These are phyloP conservation scores for Gymnogyps californianus DNA, from an alignment of 2,113 vertebrate genomes.

Conservation along the genomic window DNA sequence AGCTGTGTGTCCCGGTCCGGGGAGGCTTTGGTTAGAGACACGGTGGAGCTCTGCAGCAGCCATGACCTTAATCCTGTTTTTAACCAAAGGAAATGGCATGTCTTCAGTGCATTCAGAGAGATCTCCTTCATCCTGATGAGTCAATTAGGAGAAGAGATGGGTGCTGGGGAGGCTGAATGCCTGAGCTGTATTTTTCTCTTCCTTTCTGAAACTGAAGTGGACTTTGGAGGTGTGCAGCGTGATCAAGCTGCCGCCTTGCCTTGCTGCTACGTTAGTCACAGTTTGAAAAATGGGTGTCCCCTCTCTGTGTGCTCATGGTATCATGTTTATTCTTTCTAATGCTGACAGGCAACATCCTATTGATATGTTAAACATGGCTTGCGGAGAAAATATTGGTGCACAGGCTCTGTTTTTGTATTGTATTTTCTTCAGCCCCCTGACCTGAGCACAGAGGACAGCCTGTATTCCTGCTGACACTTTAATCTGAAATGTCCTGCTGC, in stretches of 20 bases:
- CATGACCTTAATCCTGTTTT: neutral
- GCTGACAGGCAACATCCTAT: neutral
- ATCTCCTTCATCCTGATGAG: neutral
- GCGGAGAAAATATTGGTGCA: neutral
- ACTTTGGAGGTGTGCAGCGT: neutral
- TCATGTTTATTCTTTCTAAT: fast-evolving
- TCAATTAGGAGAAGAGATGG: neutral
- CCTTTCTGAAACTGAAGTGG: neutral
- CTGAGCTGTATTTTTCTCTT: neutral
- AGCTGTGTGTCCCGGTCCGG: neutral
- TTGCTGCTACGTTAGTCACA: neutral
- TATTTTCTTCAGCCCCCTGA: neutral
- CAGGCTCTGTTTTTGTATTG: neutral
- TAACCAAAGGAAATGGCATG: neutral
- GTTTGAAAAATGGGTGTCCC: neutral
- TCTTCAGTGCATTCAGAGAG: neutral
- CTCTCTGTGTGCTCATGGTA: neutral
- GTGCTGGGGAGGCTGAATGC: neutral
- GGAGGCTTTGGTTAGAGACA: neutral
- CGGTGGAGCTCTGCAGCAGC: neutral
- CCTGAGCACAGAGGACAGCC: neutral
- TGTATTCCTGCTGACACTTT: neutral
- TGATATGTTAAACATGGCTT: fast-evolving
- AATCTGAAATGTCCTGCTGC: neutral
- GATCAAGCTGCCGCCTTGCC: neutral